A percentile compares a stretch with the other conserved stretches of the same genome.
Evolutionary conservation across 2,888 invertebrate species (phyloP).

Genomic region (Cantharis flavilabris): DNA sequence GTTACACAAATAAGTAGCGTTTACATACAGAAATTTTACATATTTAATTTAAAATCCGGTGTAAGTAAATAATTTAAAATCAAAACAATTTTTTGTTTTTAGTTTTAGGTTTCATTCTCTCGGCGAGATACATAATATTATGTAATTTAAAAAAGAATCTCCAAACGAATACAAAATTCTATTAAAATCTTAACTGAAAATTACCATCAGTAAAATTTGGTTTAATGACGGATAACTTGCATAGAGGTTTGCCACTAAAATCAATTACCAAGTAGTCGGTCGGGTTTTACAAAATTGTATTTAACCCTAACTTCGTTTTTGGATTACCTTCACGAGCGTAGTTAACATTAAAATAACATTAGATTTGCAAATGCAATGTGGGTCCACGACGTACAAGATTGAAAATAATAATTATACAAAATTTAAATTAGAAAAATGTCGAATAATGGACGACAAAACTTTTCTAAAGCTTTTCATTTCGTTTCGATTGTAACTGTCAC

Average conservation of each 20-base stretch:
- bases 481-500: constrained; percentile 12
- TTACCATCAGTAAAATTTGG: not conserved
- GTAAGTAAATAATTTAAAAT: not conserved
- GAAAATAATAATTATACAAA: not conserved
- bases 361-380: not conserved
- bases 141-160: not conserved
- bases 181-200: not conserved
- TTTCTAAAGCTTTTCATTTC: constrained; percentile 12
- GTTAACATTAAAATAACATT: not conserved
- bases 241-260: not conserved
- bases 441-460: not conserved
- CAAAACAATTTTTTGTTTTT: not conserved
- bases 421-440: not conserved
- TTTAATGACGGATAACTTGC: not conserved
- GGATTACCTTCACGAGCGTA: not conserved
- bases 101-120: not conserved
- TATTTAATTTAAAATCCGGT: not conserved
- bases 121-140: not conserved
- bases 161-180: not conserved
- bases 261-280: constrained; percentile 1
- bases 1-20: not conserved
- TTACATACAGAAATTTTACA: not conserved
- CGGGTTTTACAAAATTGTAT: not conserved
- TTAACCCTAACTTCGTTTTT: not conserved
- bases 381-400: not conserved